A percentile compares a stretch with the other conserved stretches of the same genome.
These are phyloP conservation scores for Prinia subflava DNA, from an alignment of 2,113 vertebrate genomes.

Conservation along the genomic window DNA sequence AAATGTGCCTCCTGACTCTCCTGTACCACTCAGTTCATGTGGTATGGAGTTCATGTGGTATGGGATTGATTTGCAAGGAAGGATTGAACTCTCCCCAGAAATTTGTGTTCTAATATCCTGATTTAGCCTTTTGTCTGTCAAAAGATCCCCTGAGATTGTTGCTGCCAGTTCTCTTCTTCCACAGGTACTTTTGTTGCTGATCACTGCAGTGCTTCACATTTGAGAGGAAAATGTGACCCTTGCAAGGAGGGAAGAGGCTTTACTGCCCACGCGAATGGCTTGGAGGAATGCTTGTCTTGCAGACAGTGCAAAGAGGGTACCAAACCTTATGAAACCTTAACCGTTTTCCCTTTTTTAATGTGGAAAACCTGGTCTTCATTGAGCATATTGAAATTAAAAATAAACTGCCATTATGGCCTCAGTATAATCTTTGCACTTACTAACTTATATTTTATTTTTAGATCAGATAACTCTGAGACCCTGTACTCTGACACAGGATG, in stretches of 20 bases:
- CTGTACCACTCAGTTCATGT: accelerated
- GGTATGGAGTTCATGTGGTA: accelerated
- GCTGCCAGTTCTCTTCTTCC: neutral
- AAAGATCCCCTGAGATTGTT: neutral
- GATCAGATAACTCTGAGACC: constrained; percentile 5
- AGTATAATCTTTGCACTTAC: neutral
- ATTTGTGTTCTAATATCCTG: neutral
- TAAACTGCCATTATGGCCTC: neutral
- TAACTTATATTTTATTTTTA: constrained; percentile 1
- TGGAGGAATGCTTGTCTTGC: neutral
- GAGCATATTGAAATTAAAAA: neutral
- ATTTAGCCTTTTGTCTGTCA: neutral
- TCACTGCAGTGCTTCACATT: neutral
- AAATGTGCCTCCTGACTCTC: accelerated
- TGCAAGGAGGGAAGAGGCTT: neutral
- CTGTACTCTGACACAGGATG: neutral
- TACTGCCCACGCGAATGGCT: neutral
- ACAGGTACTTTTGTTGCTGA: neutral
- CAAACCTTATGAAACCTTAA: neutral
- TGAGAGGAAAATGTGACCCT: neutral
- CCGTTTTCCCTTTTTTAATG: neutral
- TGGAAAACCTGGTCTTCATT: neutral
- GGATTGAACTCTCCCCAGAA: neutral
- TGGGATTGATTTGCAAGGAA: accelerated
- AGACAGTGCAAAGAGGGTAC: constrained; percentile 54